Conservation (phyloP, 2,113 vertebrate genomes). For the Pteropus alecto region DNA sequence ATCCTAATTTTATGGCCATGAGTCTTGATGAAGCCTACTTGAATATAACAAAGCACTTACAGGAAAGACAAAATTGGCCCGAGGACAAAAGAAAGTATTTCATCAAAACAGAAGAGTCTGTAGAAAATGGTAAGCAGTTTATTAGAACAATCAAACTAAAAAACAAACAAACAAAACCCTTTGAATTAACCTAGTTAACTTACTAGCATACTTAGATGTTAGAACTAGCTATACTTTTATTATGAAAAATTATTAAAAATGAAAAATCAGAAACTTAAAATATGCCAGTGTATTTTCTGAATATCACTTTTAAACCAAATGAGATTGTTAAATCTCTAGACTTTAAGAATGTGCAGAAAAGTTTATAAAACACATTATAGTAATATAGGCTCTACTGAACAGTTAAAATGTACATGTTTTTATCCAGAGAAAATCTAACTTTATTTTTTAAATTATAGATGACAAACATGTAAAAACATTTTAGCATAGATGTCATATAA, state of each 20-base stretch:
- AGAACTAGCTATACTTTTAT: not conserved
- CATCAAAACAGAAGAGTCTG: slow-evolving; percentile 53
- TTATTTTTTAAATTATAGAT: too few species aligned
- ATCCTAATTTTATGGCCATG: slow-evolving; percentile 92
- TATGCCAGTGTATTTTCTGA: not conserved
- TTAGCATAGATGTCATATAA: too few species aligned
- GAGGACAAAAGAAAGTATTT: slow-evolving; percentile 87
- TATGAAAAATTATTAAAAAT: slow-evolving; percentile 35
- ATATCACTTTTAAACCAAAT: slow-evolving; percentile 25
- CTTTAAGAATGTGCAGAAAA: not conserved
- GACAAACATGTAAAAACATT: too few species aligned
- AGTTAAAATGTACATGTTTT: too few species aligned
- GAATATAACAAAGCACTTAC: slow-evolving; percentile 94
- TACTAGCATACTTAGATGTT: not conserved
- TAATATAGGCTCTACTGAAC: too few species aligned
- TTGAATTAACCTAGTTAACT: not conserved
- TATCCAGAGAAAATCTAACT: too few species aligned
- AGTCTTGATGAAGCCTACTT: slow-evolving; percentile 98
- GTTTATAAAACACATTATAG: too few species aligned
- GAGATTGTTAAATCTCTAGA: not conserved
- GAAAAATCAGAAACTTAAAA: slow-evolving; percentile 44
- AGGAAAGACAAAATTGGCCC: slow-evolving; percentile 89
- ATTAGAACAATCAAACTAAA: not conserved
- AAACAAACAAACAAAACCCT: not conserved
- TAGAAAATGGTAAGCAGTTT: slow-evolving; percentile 77